These are phyloP conservation scores for Tyrannus savana DNA, from an alignment of 2,113 vertebrate genomes.

Conservation along the genomic window DNA sequence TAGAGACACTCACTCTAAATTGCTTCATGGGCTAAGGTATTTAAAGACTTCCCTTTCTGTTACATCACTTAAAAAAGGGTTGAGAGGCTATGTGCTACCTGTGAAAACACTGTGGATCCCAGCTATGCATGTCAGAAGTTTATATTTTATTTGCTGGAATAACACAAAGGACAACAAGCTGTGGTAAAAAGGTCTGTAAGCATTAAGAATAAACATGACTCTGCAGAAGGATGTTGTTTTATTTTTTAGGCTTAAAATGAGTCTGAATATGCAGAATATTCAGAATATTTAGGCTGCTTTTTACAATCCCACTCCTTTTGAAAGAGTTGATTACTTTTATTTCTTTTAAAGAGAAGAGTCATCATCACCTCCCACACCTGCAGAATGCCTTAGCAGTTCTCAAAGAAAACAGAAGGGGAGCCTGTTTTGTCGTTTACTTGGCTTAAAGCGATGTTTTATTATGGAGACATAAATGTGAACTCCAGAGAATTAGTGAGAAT, in stretches of 20 bases:
- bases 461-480: background rate
- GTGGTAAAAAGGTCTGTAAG: background rate
- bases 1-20: background rate
- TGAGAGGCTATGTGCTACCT: background rate
- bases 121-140: background rate
- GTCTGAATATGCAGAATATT: background rate
- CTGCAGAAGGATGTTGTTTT: background rate
- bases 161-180: background rate
- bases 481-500: background rate
- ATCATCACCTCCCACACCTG: background rate
- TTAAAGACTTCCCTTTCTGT: background rate
- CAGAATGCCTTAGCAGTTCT: background rate
- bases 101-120: rapidly evolving
- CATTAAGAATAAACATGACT: background rate
- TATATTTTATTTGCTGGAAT: background rate
- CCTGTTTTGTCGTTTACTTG: background rate
- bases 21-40: background rate
- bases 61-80: background rate
- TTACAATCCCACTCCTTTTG: background rate
- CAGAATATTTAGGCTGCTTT: background rate
- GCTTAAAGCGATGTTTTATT: background rate
- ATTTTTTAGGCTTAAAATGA: background rate
- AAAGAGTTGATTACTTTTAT: background rate
- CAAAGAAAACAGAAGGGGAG: background rate
- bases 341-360: background rate